A percentile compares a stretch with the other conserved stretches of the same genome.
phyloP scores from a whole-genome alignment of 2,888 invertebrate species.

The Tolmerus cingulatus region DNA sequence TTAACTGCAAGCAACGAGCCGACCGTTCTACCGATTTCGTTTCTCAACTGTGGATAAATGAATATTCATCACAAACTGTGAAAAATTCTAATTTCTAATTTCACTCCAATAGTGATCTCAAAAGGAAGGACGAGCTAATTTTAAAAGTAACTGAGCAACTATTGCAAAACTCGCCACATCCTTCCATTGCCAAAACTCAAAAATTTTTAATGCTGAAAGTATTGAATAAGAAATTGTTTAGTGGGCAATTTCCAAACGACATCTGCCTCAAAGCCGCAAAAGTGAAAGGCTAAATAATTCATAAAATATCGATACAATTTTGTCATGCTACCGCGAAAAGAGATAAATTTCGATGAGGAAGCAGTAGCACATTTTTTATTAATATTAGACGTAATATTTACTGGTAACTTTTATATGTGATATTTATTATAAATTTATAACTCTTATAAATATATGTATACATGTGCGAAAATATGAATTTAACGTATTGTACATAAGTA shows the following conservation, averaged over 20 bases:
- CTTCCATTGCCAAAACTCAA: not conserved
- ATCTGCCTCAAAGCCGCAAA: not conserved
- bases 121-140: not conserved
- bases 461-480: conserved; percentile 1
- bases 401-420: conserved; percentile 26
- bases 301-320: not conserved
- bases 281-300: not conserved
- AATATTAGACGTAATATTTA: conserved; percentile 21
- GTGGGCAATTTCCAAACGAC: not conserved
- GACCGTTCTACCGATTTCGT: not conserved
- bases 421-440: conserved; percentile 30
- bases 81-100: not conserved
- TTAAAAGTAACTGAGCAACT: not conserved
- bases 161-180: not conserved
- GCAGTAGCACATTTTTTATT: not conserved
- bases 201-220: not conserved
- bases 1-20: not conserved
- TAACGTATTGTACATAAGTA: conserved; percentile 10
- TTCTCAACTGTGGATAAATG: not conserved
- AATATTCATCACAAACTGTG: not conserved
- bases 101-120: not conserved
- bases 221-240: not conserved
- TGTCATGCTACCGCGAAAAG: not conserved
- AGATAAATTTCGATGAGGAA: not conserved
- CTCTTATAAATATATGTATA: not conserved